phyloP scores from a whole-genome alignment of 2,888 invertebrate genomes.

The Epistrophella euchroma region DNA sequence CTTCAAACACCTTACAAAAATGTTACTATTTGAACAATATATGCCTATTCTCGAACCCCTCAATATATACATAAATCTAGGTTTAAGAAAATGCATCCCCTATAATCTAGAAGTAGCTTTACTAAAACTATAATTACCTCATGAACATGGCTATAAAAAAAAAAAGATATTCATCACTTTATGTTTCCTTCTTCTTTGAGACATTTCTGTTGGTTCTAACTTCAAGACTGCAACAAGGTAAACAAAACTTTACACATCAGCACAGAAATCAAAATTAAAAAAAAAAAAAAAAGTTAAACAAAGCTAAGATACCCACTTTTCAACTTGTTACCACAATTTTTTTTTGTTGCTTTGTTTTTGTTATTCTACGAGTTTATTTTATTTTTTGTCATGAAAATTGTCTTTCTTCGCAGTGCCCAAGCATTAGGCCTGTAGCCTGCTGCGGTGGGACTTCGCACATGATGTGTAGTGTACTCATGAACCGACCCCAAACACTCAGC shows the following conservation, averaged over 20 bases:
- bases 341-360: neutral
- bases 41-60: neutral
- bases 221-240: conserved; percentile 42
- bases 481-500: conserved; percentile 67
- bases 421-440: conserved; percentile 25
- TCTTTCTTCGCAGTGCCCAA: conserved; percentile 21
- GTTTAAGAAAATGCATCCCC: conserved; percentile 4
- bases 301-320: conserved; percentile 47
- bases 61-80: conserved; percentile 2
- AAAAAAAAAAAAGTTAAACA: conserved; percentile 31
- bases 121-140: conserved; percentile 27
- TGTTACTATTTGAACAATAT: neutral
- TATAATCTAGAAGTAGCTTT: conserved; percentile 4
- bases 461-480: conserved; percentile 28
- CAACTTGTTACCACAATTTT: conserved; percentile 62
- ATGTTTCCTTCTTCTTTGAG: conserved; percentile 22
- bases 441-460: conserved; percentile 36
- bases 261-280: conserved; percentile 34
- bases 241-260: conserved; percentile 51
- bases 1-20: neutral
- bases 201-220: conserved; percentile 27
- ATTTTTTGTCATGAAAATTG: conserved; percentile 33
- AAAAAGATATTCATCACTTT: conserved; percentile 4
- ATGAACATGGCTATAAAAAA: neutral
- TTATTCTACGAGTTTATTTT: too few species aligned